Percentiles rank a stretch among this genome's conserved stretches.
Conservation (phyloP, 2,797 vertebrate species). For the Macropodus opercularis region DNA sequence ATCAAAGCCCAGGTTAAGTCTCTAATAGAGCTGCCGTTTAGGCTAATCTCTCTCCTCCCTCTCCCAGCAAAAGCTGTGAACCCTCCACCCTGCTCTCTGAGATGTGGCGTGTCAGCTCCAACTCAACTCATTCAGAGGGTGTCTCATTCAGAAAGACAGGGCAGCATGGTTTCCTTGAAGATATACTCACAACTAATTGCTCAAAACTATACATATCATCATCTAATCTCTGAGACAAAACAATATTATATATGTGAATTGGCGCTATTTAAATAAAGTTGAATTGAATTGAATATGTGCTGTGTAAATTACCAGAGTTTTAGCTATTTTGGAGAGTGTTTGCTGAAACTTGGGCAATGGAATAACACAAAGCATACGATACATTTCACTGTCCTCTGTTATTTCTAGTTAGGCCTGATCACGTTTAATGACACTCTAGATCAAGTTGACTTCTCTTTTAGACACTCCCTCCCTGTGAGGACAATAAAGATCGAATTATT, state of each 20-base stretch:
- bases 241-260: too few species aligned
- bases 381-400: too few species aligned
- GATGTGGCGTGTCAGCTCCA: slow-evolving; percentile 24
- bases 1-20: slow-evolving; percentile 86
- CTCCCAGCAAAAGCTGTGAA: slow-evolving; percentile 67
- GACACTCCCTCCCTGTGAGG: background rate
- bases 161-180: slow-evolving; percentile 13
- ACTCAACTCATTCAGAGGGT: slow-evolving; percentile 1
- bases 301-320: too few species aligned
- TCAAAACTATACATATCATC: too few species aligned
- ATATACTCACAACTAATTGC: too few species aligned
- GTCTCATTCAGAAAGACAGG: slow-evolving; percentile 36
- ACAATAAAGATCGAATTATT: background rate
- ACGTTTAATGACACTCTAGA: too few species aligned
- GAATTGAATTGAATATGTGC: too few species aligned
- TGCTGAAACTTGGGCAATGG: background rate
- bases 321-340: too few species aligned
- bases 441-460: background rate
- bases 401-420: too few species aligned
- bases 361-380: too few species aligned
- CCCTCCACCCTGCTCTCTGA: slow-evolving; percentile 41
- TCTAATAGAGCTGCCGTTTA: slow-evolving; percentile 83
- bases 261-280: too few species aligned
- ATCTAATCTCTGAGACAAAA: too few species aligned
- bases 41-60: slow-evolving; percentile 79